A percentile compares a stretch with the other conserved stretches of the same genome.
phyloP scores from a whole-genome alignment of 2,888 invertebrate genomes.

The Meliscaeva auricollis region DNA sequence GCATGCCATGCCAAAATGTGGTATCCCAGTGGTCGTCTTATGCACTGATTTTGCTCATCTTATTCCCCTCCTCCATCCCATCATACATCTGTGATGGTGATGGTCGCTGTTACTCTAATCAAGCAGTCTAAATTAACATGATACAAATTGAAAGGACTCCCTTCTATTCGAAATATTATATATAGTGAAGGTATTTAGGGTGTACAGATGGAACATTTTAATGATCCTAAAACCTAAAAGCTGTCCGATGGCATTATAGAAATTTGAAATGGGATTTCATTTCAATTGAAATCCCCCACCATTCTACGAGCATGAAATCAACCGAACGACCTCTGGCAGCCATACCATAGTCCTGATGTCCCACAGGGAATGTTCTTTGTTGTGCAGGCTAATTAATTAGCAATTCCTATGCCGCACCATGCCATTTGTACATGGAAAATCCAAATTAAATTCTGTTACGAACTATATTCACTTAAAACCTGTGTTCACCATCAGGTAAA shows the following conservation, averaged over 20 bases:
- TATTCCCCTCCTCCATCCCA: not conserved
- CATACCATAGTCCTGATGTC: not conserved
- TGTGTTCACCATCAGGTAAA: conserved; percentile 7
- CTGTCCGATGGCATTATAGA: conserved; percentile 44
- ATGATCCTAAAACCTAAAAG: conserved; percentile 51
- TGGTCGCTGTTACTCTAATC: conserved; percentile 38
- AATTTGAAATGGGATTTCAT: conserved; percentile 55
- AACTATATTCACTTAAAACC: not conserved
- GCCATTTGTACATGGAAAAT: not conserved
- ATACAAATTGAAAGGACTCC: conserved; percentile 57
- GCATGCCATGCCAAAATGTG: too few relatives aligned
- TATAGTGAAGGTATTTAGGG: not conserved
- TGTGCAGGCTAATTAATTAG: conserved; percentile 62
- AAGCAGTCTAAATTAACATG: conserved; percentile 67
- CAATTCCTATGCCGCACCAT: conserved; percentile 34
- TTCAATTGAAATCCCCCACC: conserved; percentile 24
- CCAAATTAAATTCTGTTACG: not conserved
- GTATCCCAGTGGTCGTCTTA: conserved; percentile 47
- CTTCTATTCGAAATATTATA: conserved; percentile 9
- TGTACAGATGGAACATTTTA: conserved; percentile 44
- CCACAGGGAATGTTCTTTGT: conserved; percentile 9
- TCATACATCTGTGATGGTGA: not conserved
- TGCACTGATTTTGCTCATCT: conserved; percentile 29
- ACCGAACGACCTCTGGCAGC: not conserved
- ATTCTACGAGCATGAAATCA: not conserved